phyloP scores from a whole-genome alignment of 1,140 invertebrate genomes.

The Lepidurus couesii region DNA sequence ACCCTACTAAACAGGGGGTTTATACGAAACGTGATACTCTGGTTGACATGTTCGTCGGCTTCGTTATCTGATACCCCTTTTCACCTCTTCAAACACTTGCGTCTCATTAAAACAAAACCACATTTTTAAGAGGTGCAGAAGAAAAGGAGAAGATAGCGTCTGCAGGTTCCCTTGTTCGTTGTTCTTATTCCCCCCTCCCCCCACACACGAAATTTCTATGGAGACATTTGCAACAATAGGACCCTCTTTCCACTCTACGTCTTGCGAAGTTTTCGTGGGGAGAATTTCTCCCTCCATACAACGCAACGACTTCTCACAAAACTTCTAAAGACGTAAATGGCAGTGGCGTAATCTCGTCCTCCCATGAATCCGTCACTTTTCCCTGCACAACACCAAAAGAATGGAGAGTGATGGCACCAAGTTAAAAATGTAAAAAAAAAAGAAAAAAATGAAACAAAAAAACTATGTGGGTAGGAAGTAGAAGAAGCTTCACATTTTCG shows the following conservation, averaged over 20 bases:
- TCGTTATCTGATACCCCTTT: neutral
- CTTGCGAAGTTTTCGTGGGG: too few relatives aligned
- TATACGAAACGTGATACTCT: neutral
- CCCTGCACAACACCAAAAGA: neutral
- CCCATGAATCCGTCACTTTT: slow-evolving; percentile 18
- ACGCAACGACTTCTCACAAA: neutral
- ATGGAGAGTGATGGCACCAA: neutral
- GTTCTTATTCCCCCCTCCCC: neutral
- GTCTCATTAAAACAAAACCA: neutral
- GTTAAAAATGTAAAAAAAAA: neutral
- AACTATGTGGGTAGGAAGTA: neutral
- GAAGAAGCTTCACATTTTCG: neutral
- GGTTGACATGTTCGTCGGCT: neutral
- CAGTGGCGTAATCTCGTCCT: neutral
- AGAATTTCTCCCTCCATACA: neutral
- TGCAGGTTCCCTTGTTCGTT: neutral
- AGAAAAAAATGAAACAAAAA: neutral
- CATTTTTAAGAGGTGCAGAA: neutral
- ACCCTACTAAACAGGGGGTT: neutral
- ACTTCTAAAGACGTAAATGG: neutral
- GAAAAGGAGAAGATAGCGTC: neutral
- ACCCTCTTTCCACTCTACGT: neutral
- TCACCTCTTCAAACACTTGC: slow-evolving; percentile 6
- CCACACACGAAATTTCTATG: neutral
- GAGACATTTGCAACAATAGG: slow-evolving; percentile 19